phyloP scores from a whole-genome alignment of 2,113 vertebrate species.

The Amblyopsis rosae region DNA sequence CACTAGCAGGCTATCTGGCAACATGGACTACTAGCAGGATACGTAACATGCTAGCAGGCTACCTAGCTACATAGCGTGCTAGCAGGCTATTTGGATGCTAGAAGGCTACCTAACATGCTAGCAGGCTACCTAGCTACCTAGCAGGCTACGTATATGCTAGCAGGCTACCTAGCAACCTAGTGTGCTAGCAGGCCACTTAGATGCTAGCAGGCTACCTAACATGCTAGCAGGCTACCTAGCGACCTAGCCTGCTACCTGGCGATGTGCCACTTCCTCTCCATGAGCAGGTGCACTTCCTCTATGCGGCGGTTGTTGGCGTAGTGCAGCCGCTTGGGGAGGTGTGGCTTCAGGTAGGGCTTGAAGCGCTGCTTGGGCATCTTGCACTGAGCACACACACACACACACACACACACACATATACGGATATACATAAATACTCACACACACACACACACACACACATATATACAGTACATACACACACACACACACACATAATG shows the following conservation, averaged over 20 bases:
- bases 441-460: too few relatives aligned
- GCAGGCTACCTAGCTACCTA: too few relatives aligned
- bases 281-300: conserved; percentile 93
- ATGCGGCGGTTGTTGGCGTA: conserved; percentile 95
- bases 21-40: too few relatives aligned
- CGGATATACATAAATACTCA: not conserved
- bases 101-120: too few relatives aligned
- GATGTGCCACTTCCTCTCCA: conserved; percentile 94
- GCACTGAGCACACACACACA: conserved; percentile 78
- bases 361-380: conserved; percentile 94
- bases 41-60: too few relatives aligned
- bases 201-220: not conserved
- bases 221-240: not conserved
- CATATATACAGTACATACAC: too few relatives aligned
- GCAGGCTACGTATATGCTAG: too few relatives aligned
- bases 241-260: conserved; percentile 77
- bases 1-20: too few relatives aligned
- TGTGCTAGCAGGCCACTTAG: not conserved
- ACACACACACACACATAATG: too few relatives aligned
- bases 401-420: not conserved
- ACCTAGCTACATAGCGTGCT: too few relatives aligned
- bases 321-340: conserved; percentile 95
- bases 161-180: not conserved
- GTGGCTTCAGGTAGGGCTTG: conserved; percentile 92
- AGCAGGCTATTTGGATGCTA: too few relatives aligned